These are phyloP conservation scores for Limnephilus marmoratus DNA, from an alignment of 2,888 invertebrate species.

Conservation along the genomic window DNA sequence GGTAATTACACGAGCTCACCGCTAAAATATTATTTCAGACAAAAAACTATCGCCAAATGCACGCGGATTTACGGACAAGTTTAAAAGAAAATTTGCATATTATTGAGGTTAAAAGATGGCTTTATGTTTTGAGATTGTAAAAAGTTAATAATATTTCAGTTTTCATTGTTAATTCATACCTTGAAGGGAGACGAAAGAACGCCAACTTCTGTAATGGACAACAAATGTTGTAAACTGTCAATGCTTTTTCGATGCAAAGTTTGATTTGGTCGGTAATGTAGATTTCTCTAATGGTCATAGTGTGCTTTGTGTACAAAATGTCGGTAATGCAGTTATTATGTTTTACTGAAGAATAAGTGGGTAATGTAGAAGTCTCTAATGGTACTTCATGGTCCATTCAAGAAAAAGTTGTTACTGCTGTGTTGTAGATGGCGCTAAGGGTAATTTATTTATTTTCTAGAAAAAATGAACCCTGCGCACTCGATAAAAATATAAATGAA, in stretches of 20 bases:
- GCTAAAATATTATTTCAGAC: conserved; percentile 7
- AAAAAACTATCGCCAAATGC: neutral
- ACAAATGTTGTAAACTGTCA: conserved; percentile 50
- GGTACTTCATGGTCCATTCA: neutral
- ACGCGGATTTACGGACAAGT: neutral
- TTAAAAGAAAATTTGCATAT: neutral
- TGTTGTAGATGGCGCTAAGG: neutral
- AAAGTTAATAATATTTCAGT: neutral
- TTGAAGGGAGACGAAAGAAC: neutral
- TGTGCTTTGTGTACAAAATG: neutral
- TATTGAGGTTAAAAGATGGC: neutral
- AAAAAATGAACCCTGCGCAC: too few species aligned
- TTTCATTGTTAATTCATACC: conserved; percentile 32
- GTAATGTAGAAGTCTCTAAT: neutral
- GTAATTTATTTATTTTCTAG: too few species aligned
- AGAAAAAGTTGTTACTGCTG: neutral
- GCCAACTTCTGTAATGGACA: conserved; percentile 9
- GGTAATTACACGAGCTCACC: conserved; percentile 48
- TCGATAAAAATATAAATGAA: too few species aligned
- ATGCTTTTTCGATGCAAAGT: conserved; percentile 51
- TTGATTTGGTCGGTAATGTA: conserved; percentile 38
- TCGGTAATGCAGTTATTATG: neutral
- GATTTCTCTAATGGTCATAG: neutral
- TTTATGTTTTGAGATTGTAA: neutral
- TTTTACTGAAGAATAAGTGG: neutral